Conservation (phyloP, 2,113 vertebrate species). For the rabbit (Oryctolagus cuniculus) region mOryCun1.1 NC_091436.1:88188001-88188500, state of each 20-base stretch:
- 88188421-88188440: not conserved
- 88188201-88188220: not conserved
- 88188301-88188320: not conserved
- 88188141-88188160: not conserved
- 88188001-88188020: not conserved
- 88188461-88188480: not conserved
- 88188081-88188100: slow-evolving; percentile 21
- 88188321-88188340: not conserved
- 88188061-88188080: not conserved
- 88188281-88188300: not conserved
- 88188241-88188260: not conserved
- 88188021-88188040: not conserved
- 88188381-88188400: slow-evolving; percentile 7
- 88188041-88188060: not conserved
- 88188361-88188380: not conserved
- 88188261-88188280: not conserved
- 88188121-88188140: not conserved
- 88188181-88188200: not conserved
- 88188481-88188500: not conserved
- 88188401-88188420: not conserved
- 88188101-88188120: not conserved
- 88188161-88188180: not conserved
- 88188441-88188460: not conserved
- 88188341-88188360: not conserved
- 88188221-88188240: not conserved